phyloP scores from a whole-genome alignment of 2,888 invertebrate genomes.

The Lutraria lutraria region DNA sequence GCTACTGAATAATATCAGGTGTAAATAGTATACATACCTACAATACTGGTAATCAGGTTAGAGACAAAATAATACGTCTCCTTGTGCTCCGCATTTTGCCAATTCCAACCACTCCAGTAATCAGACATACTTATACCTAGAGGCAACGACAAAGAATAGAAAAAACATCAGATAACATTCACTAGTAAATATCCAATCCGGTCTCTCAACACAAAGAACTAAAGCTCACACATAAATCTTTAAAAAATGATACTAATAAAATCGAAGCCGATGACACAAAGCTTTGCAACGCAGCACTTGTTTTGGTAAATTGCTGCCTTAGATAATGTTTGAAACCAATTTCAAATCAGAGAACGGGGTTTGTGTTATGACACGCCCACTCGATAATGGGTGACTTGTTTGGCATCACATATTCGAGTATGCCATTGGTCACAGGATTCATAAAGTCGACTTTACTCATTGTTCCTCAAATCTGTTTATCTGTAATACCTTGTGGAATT shows the following conservation, averaged over 20 bases:
- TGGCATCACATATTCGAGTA: slow-evolving; percentile 85
- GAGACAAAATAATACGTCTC: slow-evolving; percentile 62
- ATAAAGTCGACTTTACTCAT: slow-evolving; percentile 80
- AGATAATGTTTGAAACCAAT: too few species aligned
- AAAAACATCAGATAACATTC: too few species aligned
- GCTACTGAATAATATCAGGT: too few species aligned
- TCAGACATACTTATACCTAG: background rate
- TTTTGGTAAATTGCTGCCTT: too few species aligned
- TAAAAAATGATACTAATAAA: too few species aligned
- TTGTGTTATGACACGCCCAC: slow-evolving; percentile 83
- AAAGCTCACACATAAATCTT: too few species aligned
- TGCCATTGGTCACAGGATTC: slow-evolving; percentile 85
- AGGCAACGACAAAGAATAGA: too few species aligned
- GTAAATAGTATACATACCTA: slow-evolving; percentile 41
- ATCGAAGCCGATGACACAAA: too few species aligned
- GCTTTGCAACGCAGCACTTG: too few species aligned
- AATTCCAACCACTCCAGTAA: slow-evolving; percentile 47
- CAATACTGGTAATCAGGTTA: slow-evolving; percentile 59
- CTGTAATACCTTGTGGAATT: background rate
- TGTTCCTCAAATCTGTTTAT: too few species aligned
- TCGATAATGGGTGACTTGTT: slow-evolving; percentile 82
- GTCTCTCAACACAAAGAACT: too few species aligned
- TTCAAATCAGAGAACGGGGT: slow-evolving; percentile 71
- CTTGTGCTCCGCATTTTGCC: background rate
- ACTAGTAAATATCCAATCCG: too few species aligned